These are phyloP conservation scores for Nannoperca obscura DNA, from an alignment of 2,797 vertebrate genomes.

Conservation along the genomic window DNA sequence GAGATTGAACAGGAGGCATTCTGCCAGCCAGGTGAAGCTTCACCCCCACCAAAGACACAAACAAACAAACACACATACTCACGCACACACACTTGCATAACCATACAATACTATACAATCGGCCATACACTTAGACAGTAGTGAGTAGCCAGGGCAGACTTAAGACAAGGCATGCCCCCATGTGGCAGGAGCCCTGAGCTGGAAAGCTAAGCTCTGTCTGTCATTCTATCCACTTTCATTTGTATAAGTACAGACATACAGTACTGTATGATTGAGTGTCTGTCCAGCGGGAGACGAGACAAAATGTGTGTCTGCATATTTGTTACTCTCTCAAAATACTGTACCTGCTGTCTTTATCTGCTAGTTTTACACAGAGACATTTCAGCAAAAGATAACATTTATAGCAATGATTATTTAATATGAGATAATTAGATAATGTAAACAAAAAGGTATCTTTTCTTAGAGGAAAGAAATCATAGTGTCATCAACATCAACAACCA, in stretches of 20 bases:
- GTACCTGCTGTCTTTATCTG: conserved; percentile 4
- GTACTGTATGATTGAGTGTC: conserved; percentile 17
- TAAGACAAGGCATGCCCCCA: conserved; percentile 60
- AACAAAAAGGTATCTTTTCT: neutral
- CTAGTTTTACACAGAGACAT: neutral
- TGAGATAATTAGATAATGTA: neutral
- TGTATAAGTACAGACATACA: conserved; percentile 26
- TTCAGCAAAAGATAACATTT: neutral
- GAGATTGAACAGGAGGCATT: conserved; percentile 84
- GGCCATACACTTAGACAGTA: conserved; percentile 27
- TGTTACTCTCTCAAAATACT: conserved; percentile 14
- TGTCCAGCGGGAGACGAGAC: conserved; percentile 23
- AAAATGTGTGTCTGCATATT: conserved; percentile 24
- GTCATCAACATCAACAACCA: no score
- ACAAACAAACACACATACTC: conserved; percentile 25
- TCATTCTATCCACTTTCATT: conserved; percentile 47
- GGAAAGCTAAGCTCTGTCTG: conserved; percentile 22
- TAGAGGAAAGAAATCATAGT: no score
- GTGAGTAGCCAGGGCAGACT: conserved; percentile 31
- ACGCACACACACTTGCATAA: neutral
- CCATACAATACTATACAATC: conserved; percentile 12
- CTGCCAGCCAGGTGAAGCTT: conserved; percentile 73
- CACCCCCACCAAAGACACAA: conserved; percentile 42
- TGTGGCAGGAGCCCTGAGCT: conserved; percentile 62
- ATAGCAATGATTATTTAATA: no score